Conservation (phyloP, 2,888 invertebrate species). For the Chrysolina haemoptera region DNA sequence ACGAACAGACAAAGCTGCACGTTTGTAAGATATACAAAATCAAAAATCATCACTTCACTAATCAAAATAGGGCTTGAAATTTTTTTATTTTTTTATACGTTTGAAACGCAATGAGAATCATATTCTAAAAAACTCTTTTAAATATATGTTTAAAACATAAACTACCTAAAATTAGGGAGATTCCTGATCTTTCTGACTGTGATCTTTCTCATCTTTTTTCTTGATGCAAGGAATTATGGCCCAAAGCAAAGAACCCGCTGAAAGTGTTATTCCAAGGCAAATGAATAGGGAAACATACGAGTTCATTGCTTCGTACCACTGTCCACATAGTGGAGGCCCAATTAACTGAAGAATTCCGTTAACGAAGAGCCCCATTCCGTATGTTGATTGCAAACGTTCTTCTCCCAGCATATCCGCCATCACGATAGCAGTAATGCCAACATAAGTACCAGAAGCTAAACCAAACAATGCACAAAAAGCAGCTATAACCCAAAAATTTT, state of each 20-base stretch:
- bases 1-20: no score
- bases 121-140: background rate
- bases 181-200: background rate
- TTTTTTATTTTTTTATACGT: background rate
- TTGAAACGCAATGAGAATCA: background rate
- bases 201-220: constrained; percentile 45
- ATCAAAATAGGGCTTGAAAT: no score
- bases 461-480: constrained; percentile 85
- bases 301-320: constrained; percentile 76
- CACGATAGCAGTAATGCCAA: constrained; percentile 88
- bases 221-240: constrained; percentile 81
- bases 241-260: constrained; percentile 84
- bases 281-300: constrained; percentile 83
- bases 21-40: no score
- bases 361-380: constrained; percentile 88
- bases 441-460: constrained; percentile 87
- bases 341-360: constrained; percentile 87
- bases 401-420: constrained; percentile 91
- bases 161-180: background rate
- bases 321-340: constrained; percentile 88
- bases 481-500: constrained; percentile 76
- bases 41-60: no score
- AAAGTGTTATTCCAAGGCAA: constrained; percentile 80
- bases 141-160: background rate
- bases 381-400: constrained; percentile 87